phyloP scores from a whole-genome alignment of 2,113 vertebrate genomes.

The Neofelis nebulosa region DNA sequence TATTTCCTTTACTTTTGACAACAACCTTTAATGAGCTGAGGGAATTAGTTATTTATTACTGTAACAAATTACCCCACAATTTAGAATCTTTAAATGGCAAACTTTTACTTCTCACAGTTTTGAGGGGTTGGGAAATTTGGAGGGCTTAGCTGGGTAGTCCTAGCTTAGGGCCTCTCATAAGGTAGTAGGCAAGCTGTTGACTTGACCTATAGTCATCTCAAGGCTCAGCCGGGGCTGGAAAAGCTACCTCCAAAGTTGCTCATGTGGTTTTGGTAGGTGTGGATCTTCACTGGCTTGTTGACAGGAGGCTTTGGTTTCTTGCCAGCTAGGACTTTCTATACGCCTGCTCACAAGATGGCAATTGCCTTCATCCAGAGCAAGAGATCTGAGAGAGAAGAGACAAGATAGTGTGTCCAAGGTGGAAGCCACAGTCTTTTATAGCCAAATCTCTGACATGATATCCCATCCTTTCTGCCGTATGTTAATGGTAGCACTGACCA shows the following conservation, averaged over 20 bases:
- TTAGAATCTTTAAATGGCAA: not conserved
- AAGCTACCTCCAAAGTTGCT: not conserved
- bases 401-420: not conserved
- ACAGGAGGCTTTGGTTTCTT: not conserved
- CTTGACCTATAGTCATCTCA: not conserved
- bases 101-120: not conserved
- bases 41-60: not conserved
- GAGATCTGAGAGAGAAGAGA: not conserved
- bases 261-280: not conserved
- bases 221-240: not conserved
- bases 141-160: not conserved
- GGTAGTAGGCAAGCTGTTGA: not conserved
- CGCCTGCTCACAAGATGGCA: not conserved
- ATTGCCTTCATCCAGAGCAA: not conserved
- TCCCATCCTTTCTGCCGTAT: not conserved
- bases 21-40: not conserved
- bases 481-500: not conserved
- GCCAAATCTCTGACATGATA: no score
- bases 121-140: not conserved
- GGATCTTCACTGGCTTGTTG: not conserved
- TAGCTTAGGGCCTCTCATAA: not conserved
- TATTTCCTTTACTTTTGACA: not conserved
- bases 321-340: not conserved
- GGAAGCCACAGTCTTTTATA: not conserved
- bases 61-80: not conserved